Conservation (phyloP, 2,113 vertebrate genomes). For the Condylura cristata region DNA sequence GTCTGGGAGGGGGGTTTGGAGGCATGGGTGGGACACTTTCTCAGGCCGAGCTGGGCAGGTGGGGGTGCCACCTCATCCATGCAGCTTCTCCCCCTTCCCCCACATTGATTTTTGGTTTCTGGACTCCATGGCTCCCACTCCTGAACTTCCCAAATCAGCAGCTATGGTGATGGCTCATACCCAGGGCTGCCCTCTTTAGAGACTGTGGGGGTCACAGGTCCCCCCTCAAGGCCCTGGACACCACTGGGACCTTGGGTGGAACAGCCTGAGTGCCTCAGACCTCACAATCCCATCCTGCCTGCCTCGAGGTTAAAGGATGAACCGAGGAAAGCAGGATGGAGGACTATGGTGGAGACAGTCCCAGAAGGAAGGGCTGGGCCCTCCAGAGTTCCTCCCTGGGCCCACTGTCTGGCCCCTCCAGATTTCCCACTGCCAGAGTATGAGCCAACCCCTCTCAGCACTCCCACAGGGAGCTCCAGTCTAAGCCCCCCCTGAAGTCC, state of each 20-base stretch:
- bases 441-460: background rate
- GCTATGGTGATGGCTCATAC: constrained; percentile 26
- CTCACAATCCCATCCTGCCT: background rate
- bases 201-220: background rate
- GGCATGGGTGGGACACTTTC: background rate
- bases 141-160: constrained; percentile 32
- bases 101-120: constrained; percentile 60
- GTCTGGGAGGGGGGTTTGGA: background rate
- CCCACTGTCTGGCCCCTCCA: background rate
- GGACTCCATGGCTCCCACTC: constrained; percentile 52
- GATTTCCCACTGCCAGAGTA: background rate
- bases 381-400: background rate
- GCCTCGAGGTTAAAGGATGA: background rate
- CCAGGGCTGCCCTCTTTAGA: background rate
- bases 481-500: background rate
- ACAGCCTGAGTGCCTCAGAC: background rate
- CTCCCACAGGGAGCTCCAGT: background rate
- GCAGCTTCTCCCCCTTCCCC: background rate
- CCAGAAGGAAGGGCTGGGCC: background rate
- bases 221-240: background rate
- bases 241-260: too few species aligned
- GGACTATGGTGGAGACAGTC: background rate
- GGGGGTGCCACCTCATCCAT: background rate
- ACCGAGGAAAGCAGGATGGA: background rate
- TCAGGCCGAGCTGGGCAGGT: background rate